These are phyloP conservation scores for Ornithoptera priamus DNA, from an alignment of 2,888 invertebrate species.

Conservation along the genomic window DNA sequence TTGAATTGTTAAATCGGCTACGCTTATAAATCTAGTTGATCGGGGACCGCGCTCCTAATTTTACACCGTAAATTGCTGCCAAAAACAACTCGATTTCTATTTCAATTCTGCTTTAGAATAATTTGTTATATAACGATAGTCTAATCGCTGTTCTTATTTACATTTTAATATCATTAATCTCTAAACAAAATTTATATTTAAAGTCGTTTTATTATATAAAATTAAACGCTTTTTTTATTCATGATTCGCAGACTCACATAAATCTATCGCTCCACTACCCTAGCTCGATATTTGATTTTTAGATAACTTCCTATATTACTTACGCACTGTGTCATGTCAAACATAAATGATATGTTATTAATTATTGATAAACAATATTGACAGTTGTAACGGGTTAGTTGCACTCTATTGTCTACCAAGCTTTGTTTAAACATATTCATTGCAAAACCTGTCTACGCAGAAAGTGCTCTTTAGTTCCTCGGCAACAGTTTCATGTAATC, in stretches of 20 bases:
- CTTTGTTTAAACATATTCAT: too few relatives aligned
- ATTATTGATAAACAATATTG: constrained; percentile 1
- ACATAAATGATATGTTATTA: constrained; percentile 16
- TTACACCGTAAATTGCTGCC: constrained; percentile 14
- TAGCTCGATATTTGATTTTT: constrained; percentile 44
- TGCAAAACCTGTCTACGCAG: too few relatives aligned
- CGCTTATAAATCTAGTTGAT: constrained; percentile 24
- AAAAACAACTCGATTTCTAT: constrained; percentile 16
- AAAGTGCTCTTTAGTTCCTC: too few relatives aligned
- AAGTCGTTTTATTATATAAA: too few relatives aligned
- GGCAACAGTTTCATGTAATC: too few relatives aligned
- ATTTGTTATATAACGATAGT: background rate
- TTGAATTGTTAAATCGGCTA: constrained; percentile 24
- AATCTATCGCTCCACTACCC: constrained; percentile 53
- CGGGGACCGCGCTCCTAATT: constrained; percentile 25
- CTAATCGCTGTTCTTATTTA: too few relatives aligned
- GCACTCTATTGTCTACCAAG: constrained; percentile 12
- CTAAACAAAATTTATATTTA: too few relatives aligned
- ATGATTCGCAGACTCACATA: constrained; percentile 47
- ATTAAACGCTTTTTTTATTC: constrained; percentile 22
- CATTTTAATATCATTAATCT: too few relatives aligned
- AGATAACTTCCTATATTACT: constrained; percentile 35
- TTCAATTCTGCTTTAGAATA: constrained; percentile 17
- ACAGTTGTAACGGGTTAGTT: constrained; percentile 19
- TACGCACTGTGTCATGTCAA: constrained; percentile 16